Conservation (phyloP, 1,140 invertebrate genomes). For the Leptinotarsa defecta region DNA sequence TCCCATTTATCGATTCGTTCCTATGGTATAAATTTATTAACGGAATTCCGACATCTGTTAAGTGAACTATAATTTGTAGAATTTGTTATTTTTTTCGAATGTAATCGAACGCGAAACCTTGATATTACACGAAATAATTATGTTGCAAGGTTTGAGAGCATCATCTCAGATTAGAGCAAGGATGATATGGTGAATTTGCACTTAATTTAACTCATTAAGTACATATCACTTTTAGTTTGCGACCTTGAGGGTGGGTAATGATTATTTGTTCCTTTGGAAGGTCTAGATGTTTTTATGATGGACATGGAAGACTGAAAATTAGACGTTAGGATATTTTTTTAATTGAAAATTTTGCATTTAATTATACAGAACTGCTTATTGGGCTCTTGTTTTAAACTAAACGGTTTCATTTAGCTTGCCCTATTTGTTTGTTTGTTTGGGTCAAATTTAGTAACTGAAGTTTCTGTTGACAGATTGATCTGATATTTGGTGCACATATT, state of each 20-base stretch:
- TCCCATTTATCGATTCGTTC: not conserved
- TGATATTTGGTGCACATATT: too few relatives aligned
- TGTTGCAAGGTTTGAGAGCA: constrained; percentile 7
- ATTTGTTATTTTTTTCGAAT: not conserved
- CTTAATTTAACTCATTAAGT: constrained; percentile 9
- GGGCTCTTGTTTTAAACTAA: too few relatives aligned
- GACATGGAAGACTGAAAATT: not conserved
- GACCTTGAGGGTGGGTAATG: constrained; percentile 14
- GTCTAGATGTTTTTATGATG: constrained; percentile 2
- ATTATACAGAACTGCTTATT: too few relatives aligned
- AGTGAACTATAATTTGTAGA: not conserved
- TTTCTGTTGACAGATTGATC: too few relatives aligned
- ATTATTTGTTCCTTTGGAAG: constrained; percentile 7
- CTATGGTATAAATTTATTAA: not conserved
- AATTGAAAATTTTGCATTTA: too few relatives aligned
- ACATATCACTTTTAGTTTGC: constrained; percentile 9
- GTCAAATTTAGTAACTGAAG: too few relatives aligned
- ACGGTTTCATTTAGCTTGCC: too few relatives aligned
- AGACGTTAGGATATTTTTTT: too few relatives aligned
- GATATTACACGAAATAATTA: not conserved
- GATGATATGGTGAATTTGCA: constrained; percentile 14
- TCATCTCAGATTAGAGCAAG: constrained; percentile 20
- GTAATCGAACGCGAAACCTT: not conserved
- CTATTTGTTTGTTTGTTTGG: too few relatives aligned
- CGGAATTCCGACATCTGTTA: not conserved